Evolutionary conservation across 2,888 invertebrate species (phyloP).

Genomic region (Thereva unica): DNA sequence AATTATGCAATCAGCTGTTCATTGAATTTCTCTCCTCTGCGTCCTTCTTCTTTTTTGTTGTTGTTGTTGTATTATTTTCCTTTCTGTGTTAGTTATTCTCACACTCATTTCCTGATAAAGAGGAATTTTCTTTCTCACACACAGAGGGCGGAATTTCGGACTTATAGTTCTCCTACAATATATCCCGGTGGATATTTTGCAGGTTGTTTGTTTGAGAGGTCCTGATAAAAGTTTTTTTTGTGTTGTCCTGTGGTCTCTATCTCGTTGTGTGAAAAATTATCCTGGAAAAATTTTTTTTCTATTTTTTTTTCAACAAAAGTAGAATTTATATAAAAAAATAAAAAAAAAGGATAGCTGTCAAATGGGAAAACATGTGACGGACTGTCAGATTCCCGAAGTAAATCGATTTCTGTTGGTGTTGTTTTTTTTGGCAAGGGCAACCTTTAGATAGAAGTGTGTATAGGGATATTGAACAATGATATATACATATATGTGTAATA

Average conservation of each 20-base stretch:
- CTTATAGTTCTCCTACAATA: no score
- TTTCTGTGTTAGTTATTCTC: background rate
- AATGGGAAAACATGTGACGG: conserved; percentile 14
- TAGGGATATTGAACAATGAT: background rate
- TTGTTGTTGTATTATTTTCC: conserved; percentile 7
- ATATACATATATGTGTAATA: no score
- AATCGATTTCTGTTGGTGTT: conserved; percentile 16
- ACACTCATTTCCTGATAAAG: background rate
- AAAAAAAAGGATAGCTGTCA: conserved; percentile 7
- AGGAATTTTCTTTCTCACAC: background rate
- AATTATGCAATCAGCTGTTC: conserved; percentile 37
- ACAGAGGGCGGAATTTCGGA: background rate
- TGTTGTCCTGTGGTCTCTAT: no score
- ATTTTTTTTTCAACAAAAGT: no score
- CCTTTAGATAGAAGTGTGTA: conserved; percentile 2
- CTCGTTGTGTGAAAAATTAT: no score
- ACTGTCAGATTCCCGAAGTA: conserved; percentile 12
- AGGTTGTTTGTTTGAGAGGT: no score
- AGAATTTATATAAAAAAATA: no score
- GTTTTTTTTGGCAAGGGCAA: conserved; percentile 16
- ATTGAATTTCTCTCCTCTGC: conserved; percentile 18
- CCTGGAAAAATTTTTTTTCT: no score
- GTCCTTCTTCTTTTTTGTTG: background rate
- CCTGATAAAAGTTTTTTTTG: no score
- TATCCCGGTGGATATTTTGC: no score